Base-by-base conservation (phyloP, 1,140 invertebrate genomes). In the Drosophila ironensis region DNA sequence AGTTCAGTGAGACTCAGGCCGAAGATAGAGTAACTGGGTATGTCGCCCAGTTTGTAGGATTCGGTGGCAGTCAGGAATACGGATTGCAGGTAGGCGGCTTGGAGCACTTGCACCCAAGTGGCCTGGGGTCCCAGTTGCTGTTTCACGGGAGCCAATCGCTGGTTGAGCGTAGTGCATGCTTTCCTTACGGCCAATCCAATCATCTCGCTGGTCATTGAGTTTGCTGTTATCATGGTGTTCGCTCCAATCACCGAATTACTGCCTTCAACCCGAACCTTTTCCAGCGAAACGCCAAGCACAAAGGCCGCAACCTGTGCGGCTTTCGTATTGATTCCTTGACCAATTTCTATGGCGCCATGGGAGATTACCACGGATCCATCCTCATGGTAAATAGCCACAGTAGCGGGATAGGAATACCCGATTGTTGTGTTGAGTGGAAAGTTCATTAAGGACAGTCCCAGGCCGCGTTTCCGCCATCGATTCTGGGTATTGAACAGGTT, bases 251-350 rank as follows among this genome's bases (percentile, higher is more conserved):
- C 90, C 40, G 89, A 94, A 54, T 93, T 93, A 1, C 91, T 93
- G 5, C 93, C 92, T 78, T 94, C 94, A 0, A 97, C 91, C 8
- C 89, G 91, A 0, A 97, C 91, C 76, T 93, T 91, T 0, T 93
- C 92, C 22, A 97, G 59, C 3, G 95, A 93, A 12, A 97, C 93
- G 1, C 93, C 94, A 0, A 97, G 88, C 2, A 91, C 92, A 73
- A 94, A 92, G 1, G 96, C 96, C 42, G 93, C 94, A 3, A 95
- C 93, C 92, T 97, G 96, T 7, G 93, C 93, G 1, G 93, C 87
- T 52, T 91, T 91, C 0, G 93, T 94, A 56, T 94, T 95, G 4
- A 97, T 92, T 6, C 95, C 94, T 87, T 95, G 94, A 1, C 94
- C 95, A 25, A 93, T 92, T 89, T 96, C 94, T 33, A 94, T 92